Evolutionary conservation across 2,888 invertebrate species (phyloP).

Genomic region (Cecidostiba fungosa): DNA sequence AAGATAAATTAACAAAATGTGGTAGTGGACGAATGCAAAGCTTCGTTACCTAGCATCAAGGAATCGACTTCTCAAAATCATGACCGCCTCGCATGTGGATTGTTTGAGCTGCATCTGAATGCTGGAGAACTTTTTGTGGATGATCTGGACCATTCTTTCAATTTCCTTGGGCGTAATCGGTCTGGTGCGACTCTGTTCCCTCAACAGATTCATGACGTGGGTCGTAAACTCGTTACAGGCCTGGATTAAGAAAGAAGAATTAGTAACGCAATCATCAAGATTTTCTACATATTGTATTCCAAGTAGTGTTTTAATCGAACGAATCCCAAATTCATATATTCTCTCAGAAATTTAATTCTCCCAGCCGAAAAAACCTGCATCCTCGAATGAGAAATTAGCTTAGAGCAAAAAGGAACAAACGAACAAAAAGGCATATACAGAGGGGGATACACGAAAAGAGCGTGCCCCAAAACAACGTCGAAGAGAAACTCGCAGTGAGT

Average conservation of each 20-base stretch:
- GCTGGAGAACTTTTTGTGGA: slow-evolving; percentile 98
- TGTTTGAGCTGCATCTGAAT: slow-evolving; percentile 99
- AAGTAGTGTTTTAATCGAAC: not conserved
- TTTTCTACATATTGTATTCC: too few relatives aligned
- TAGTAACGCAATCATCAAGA: not conserved
- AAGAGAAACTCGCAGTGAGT: slow-evolving; percentile 59
- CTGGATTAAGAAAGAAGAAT: slow-evolving; percentile 76
- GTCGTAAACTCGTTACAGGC: slow-evolving; percentile 99
- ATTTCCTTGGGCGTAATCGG: slow-evolving; percentile 99
- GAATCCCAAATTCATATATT: not conserved
- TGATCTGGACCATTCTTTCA: slow-evolving; percentile 99
- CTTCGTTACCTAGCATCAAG: slow-evolving; percentile 84
- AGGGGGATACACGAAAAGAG: slow-evolving; percentile 34
- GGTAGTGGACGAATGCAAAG: too few relatives aligned
- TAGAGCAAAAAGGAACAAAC: not conserved
- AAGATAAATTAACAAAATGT: not conserved
- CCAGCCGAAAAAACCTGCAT: not conserved
- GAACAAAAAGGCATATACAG: not conserved
- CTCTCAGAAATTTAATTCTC: not conserved
- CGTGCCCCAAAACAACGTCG: slow-evolving; percentile 42
- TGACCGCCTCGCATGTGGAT: slow-evolving; percentile 99
- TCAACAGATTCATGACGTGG: slow-evolving; percentile 98
- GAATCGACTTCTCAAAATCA: slow-evolving; percentile 96
- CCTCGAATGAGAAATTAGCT: slow-evolving; percentile 15
- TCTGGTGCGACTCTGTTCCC: slow-evolving; percentile 98